Evolutionary conservation across 1,140 invertebrate species (phyloP), one percentile per base, ranked within the genome.

Genomic region (Myzus persicae): DNA sequence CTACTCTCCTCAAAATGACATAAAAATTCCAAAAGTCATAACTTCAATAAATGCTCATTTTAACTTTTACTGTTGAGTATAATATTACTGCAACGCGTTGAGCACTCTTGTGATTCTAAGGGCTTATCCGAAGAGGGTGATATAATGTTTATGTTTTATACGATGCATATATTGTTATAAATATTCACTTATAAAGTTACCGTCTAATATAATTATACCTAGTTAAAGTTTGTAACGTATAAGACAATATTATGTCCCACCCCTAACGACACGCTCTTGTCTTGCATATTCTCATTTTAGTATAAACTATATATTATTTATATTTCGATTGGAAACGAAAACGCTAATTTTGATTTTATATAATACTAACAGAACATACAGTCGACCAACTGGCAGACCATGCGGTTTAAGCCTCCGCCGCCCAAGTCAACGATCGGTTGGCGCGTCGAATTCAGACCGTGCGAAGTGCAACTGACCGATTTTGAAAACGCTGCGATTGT

Each of bases 331-430:
- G 31, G 8, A 42, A 84, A 40, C 1, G 24, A 40, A 84, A 14
- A 24, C 9, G 24, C 26, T 40, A 0, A 1, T 42, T 40, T 38
- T 40, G 38, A 82, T 42, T 26, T 84, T 40, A 31, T 42, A 42
- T 84, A 42, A 94, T 93, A 87, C 90, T 96, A 96, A 38, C 95
- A 99, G 98, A 99, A 99, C 95, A 99, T 99, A 94, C 99, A 99
- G 95, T 99, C 99, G 1, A 99, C 99, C 14, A 99, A 99, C 96
- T 99, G 99, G 99, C 99, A 99, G 96, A 99, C 99, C 20, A 99
- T 99, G 99, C 96, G 99, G 36, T 99, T 99, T 95, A 99, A 99
- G 95, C 98, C 99, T 85, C 99, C 99, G 93, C 98, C 98, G 40
- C 97, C 98, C 2, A 97, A 99, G 95, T 99, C 98, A 24, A 97